Conservation (phyloP, 2,888 invertebrate species). For the Gymnocheta viridis region DNA sequence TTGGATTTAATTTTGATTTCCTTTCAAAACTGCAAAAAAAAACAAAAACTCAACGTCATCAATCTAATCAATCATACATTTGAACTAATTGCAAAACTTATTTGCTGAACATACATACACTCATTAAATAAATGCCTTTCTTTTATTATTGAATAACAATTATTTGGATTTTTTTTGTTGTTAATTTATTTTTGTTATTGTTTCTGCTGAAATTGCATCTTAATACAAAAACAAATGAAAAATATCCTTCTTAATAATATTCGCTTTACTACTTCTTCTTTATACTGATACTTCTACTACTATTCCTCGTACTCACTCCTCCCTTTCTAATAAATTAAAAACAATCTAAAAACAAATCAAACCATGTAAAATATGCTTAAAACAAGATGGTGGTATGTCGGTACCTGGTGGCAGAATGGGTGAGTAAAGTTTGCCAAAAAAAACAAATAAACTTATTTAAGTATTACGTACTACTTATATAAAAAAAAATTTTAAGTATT, state of each 20-base stretch:
- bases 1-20: slow-evolving; percentile 58
- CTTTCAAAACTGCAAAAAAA: slow-evolving; percentile 32
- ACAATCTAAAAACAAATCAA: slow-evolving; percentile 58
- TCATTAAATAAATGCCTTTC: slow-evolving; percentile 1
- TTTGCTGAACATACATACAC: slow-evolving; percentile 4
- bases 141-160: slow-evolving; percentile 4
- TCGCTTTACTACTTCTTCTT: slow-evolving; percentile 63
- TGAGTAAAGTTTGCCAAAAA: slow-evolving; percentile 76
- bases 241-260: slow-evolving; percentile 50
- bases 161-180: slow-evolving; percentile 5
- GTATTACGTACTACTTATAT: neutral
- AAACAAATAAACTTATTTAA: slow-evolving; percentile 6
- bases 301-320: slow-evolving; percentile 49
- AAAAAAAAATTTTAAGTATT: neutral
- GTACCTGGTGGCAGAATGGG: slow-evolving; percentile 81
- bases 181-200: neutral
- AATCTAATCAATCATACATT: slow-evolving; percentile 22
- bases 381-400: slow-evolving; percentile 80
- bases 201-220: slow-evolving; percentile 18
- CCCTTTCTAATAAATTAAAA: slow-evolving; percentile 50
- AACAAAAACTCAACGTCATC: slow-evolving; percentile 34
- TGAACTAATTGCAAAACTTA: slow-evolving; percentile 12
- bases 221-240: slow-evolving; percentile 58
- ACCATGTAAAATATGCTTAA: slow-evolving; percentile 69
- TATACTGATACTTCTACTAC: slow-evolving; percentile 51